Evolutionary conservation across 64 coral and sea anemone genomes (phyloP).

Genomic region (Dendronephthya gigantea): DNA sequence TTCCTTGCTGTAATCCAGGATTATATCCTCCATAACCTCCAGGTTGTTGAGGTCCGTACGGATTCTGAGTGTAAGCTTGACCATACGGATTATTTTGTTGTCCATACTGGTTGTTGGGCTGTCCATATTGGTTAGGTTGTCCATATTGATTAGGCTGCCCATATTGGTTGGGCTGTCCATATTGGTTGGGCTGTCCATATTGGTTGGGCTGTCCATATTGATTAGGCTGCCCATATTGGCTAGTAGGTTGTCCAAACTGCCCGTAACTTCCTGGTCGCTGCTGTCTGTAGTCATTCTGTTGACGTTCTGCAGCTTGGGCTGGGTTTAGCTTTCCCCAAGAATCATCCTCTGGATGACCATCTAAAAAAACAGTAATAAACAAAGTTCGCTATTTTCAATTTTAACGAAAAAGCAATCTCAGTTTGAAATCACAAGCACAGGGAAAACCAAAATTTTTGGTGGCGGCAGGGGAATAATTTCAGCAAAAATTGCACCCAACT

Average conservation of each 20-base stretch:
- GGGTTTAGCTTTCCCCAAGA: slow-evolving; percentile 4
- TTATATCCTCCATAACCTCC: too few species aligned
- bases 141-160: neutral
- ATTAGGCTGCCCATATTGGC: neutral
- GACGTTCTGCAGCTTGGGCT: neutral
- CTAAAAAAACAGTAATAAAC: neutral
- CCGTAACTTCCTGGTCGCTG: neutral
- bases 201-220: neutral
- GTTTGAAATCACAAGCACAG: too few species aligned
- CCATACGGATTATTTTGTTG: too few species aligned
- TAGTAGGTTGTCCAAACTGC: too few species aligned
- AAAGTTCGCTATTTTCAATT: neutral
- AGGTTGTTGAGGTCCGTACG: too few species aligned
- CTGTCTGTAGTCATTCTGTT: neutral
- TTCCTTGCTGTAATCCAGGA: too few species aligned
- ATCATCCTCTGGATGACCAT: neutral
- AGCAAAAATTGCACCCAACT: too few species aligned
- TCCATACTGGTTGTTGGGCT: too few species aligned
- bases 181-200: neutral
- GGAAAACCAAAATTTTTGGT: too few species aligned
- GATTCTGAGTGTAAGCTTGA: too few species aligned
- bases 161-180: neutral
- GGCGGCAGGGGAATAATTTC: too few species aligned
- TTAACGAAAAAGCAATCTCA: neutral
- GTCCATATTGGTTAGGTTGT: neutral